Evolutionary conservation across 2,888 invertebrate genomes (phyloP).

Genomic region (Sphaerophoria taeniata): DNA sequence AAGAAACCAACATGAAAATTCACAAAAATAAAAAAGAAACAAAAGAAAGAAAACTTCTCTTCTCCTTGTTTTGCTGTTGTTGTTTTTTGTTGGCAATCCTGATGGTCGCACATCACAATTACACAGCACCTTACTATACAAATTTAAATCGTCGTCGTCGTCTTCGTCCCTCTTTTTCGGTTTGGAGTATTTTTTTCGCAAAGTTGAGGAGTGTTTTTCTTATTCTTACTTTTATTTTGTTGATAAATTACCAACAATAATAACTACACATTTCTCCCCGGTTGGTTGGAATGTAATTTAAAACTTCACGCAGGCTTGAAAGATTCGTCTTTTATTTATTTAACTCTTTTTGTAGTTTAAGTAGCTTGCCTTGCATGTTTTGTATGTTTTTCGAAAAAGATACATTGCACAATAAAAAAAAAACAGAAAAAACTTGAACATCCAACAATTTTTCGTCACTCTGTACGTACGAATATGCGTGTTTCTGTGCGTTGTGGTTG

Average conservation of each 20-base stretch:
- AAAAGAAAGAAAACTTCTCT: conserved; percentile 33
- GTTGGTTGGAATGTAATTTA: conserved; percentile 67
- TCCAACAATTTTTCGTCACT: conserved; percentile 50
- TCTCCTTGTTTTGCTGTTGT: conserved; percentile 43
- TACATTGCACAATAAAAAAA: conserved; percentile 64
- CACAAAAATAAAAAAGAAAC: conserved; percentile 6
- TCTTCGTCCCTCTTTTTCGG: conserved; percentile 2
- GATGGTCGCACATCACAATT: conserved; percentile 21
- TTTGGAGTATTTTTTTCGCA: conserved; percentile 8
- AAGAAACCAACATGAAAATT: conserved; percentile 4
- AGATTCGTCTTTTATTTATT: conserved; percentile 12
- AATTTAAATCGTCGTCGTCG: conserved; percentile 11
- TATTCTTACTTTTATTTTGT: conserved; percentile 13
- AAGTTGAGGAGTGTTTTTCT: neutral
- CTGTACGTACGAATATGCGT: conserved; percentile 21
- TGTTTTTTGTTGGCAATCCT: neutral
- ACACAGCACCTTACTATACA: conserved; percentile 35
- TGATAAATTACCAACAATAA: conserved; percentile 72
- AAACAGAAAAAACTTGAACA: conserved; percentile 7
- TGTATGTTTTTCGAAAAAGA: conserved; percentile 38
- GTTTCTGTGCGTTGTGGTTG: neutral
- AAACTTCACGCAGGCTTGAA: conserved; percentile 65
- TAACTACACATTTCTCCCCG: conserved; percentile 72
- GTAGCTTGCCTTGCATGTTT: conserved; percentile 11
- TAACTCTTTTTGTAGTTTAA: conserved; percentile 5